phyloP scores from a whole-genome alignment of 2,888 invertebrate species.

The Dasysyrphus albostriatus region DNA sequence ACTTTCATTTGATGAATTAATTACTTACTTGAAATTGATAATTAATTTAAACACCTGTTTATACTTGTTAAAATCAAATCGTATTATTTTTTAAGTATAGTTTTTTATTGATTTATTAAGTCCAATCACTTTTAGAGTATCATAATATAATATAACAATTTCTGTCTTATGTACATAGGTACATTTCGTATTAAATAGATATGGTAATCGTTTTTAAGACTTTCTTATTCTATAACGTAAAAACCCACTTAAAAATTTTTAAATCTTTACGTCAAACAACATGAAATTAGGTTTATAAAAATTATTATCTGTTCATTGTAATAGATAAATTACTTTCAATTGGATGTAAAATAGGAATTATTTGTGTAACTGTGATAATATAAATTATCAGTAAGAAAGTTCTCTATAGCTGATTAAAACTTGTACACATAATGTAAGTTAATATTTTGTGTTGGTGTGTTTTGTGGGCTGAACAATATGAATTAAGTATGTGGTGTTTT shows the following conservation, averaged over 20 bases:
- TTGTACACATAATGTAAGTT: too few species aligned
- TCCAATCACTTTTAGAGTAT: not conserved
- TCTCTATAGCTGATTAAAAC: not conserved
- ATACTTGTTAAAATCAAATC: not conserved
- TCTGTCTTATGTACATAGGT: not conserved
- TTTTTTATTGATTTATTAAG: not conserved
- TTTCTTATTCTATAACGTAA: not conserved
- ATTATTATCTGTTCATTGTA: not conserved
- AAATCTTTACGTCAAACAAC: not conserved
- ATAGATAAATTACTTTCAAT: not conserved
- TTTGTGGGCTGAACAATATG: not conserved
- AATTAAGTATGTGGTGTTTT: too few species aligned
- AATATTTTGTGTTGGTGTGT: not conserved
- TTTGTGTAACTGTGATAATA: not conserved
- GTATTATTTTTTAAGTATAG: not conserved
- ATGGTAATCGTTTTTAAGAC: not conserved
- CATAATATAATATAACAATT: not conserved
- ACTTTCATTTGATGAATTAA: not conserved
- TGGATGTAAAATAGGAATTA: not conserved
- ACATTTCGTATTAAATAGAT: not conserved
- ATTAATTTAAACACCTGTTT: not conserved
- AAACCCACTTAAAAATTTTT: not conserved
- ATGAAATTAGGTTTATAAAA: not conserved
- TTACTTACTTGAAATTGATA: not conserved
- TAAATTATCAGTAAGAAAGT: not conserved